Conservation (phyloP, 2,888 invertebrate genomes). For the Parochlus steinenii region DNA sequence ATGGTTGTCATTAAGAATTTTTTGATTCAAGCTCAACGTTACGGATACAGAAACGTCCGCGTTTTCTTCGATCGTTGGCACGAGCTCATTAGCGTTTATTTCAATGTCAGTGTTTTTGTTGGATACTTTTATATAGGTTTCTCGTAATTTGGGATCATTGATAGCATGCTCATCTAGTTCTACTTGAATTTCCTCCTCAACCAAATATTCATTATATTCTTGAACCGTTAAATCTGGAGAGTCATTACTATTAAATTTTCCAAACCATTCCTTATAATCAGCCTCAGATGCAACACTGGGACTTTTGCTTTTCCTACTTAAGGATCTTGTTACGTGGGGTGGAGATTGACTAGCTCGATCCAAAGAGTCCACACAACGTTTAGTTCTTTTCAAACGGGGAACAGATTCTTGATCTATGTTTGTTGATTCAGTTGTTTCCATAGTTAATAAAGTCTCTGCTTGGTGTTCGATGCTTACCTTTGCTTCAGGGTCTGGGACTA, state of each 20-base stretch:
- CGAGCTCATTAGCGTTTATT: conserved; percentile 5
- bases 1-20: background rate
- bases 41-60: conserved; percentile 8
- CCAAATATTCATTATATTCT: conserved; percentile 7
- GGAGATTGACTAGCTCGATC: conserved; percentile 9
- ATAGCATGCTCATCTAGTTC: conserved; percentile 6
- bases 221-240: conserved; percentile 4
- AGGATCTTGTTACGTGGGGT: conserved; percentile 1
- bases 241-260: conserved; percentile 8
- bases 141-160: too few species aligned
- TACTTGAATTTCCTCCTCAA: conserved; percentile 7
- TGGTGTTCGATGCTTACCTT: conserved; percentile 1
- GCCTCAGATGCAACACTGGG: conserved; percentile 8
- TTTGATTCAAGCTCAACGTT: conserved; percentile 5
- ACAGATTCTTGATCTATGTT: background rate
- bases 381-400: conserved; percentile 8
- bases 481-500: too few species aligned
- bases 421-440: background rate
- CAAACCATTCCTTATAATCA: conserved; percentile 12
- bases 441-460: background rate
- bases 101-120: conserved; percentile 6
- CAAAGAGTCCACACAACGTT: conserved; percentile 6
- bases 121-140: too few species aligned
- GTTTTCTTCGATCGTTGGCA: background rate
- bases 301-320: conserved; percentile 8